Conservation (phyloP, 2,888 invertebrate genomes). For the Laspeyria flexula region DNA sequence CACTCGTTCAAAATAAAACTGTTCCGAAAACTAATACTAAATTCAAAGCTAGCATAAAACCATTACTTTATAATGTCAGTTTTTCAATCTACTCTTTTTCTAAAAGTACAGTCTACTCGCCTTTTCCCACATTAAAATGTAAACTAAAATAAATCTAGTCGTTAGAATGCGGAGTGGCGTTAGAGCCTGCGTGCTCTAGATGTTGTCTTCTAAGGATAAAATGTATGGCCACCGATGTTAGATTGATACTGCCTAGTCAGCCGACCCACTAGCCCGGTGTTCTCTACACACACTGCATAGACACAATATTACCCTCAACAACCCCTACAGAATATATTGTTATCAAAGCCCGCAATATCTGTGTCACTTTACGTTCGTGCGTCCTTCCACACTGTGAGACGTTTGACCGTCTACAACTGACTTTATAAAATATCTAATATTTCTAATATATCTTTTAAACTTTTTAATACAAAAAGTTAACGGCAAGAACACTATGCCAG, state of each 20-base stretch:
- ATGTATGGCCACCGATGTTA: slow-evolving; percentile 45
- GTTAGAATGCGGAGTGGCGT: slow-evolving; percentile 20
- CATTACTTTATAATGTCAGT: too few species aligned
- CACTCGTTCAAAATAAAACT: too few species aligned
- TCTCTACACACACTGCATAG: slow-evolving; percentile 33
- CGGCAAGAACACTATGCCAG: too few species aligned
- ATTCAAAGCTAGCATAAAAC: too few species aligned
- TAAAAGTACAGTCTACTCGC: too few species aligned
- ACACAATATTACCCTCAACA: slow-evolving; percentile 25
- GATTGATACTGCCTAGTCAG: slow-evolving; percentile 50
- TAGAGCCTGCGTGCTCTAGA: slow-evolving; percentile 9
- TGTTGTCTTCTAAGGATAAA: slow-evolving; percentile 36
- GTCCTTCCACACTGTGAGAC: not conserved
- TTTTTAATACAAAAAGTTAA: too few species aligned
- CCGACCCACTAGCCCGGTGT: slow-evolving; percentile 34
- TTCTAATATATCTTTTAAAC: too few species aligned
- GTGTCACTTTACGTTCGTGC: slow-evolving; percentile 5
- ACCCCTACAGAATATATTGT: slow-evolving; percentile 37
- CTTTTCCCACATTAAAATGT: slow-evolving; percentile 5
- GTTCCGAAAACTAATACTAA: too few species aligned
- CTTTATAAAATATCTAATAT: too few species aligned
- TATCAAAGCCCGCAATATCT: slow-evolving; percentile 27
- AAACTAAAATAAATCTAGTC: slow-evolving; percentile 33
- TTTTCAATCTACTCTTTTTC: too few species aligned
- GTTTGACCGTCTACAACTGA: too few species aligned